Evolutionary conservation across 2,888 invertebrate species (phyloP).

Genomic region (Lacanobia wlatinum): DNA sequence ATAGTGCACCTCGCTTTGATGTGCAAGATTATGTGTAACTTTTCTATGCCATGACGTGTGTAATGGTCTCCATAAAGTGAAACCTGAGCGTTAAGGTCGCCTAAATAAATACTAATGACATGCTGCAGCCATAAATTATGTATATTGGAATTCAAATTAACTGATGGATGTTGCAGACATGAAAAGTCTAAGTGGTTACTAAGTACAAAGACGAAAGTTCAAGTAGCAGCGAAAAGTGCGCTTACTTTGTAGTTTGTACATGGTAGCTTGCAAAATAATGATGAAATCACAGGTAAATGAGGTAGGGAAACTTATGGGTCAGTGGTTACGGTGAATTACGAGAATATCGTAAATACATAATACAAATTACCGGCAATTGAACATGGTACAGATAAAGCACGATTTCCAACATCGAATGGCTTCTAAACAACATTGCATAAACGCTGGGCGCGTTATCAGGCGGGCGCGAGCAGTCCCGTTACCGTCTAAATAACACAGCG

Average conservation of each 20-base stretch:
- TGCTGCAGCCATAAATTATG: slow-evolving; percentile 34
- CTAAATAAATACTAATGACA: slow-evolving; percentile 58
- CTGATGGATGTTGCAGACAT: slow-evolving; percentile 13
- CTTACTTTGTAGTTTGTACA: slow-evolving; percentile 19
- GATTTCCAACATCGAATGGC: slow-evolving; percentile 67
- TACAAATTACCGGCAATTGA: slow-evolving; percentile 66
- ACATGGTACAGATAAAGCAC: slow-evolving; percentile 67
- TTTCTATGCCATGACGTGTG: slow-evolving; percentile 48
- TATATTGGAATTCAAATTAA: slow-evolving; percentile 22
- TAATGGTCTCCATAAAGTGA: slow-evolving; percentile 50
- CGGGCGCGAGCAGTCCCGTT: slow-evolving; percentile 78
- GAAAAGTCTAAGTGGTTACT: slow-evolving; percentile 10
- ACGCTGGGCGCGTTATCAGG: slow-evolving; percentile 77
- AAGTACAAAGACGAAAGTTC: slow-evolving; percentile 28
- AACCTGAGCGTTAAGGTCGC: slow-evolving; percentile 44
- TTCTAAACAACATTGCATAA: slow-evolving; percentile 73
- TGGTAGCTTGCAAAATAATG: slow-evolving; percentile 39
- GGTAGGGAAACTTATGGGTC: slow-evolving; percentile 48
- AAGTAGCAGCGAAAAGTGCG: slow-evolving; percentile 28
- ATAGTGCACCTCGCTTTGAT: slow-evolving; percentile 63
- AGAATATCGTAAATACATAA: slow-evolving; percentile 63
- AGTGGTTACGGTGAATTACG: slow-evolving; percentile 61
- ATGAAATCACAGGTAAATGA: slow-evolving; percentile 54
- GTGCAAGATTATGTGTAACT: slow-evolving; percentile 54
- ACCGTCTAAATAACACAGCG: slow-evolving; percentile 81